phyloP scores from a whole-genome alignment of 2,113 vertebrate species.

The Podarcis cretensis region DNA sequence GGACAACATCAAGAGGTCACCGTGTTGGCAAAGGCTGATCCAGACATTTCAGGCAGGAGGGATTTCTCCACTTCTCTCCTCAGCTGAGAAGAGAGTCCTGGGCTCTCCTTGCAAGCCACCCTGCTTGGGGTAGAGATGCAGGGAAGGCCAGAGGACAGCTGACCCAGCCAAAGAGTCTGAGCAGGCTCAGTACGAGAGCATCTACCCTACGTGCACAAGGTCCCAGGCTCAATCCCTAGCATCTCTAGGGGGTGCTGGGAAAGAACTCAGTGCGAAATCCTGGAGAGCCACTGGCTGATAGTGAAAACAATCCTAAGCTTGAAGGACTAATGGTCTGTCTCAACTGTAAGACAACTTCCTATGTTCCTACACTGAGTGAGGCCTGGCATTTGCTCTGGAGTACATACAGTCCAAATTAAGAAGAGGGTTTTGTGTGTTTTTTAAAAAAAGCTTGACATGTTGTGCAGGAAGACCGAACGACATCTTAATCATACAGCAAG shows the following conservation, averaged over 20 bases:
- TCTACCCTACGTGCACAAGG: no score
- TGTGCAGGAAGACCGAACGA: accelerated
- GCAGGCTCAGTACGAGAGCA: neutral
- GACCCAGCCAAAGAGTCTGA: no score
- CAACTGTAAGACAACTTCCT: neutral
- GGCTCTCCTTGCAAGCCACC: neutral
- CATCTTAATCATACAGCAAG: neutral
- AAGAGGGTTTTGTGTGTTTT: neutral
- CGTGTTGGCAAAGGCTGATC: neutral
- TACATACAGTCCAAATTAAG: neutral
- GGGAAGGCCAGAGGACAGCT: no score
- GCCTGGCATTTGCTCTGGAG: neutral
- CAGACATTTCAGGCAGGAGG: neutral
- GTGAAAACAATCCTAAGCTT: neutral
- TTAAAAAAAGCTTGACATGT: neutral
- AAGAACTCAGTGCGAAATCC: no score
- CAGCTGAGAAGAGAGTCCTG: neutral
- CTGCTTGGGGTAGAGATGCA: neutral
- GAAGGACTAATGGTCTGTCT: no score
- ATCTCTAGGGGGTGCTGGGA: no score
- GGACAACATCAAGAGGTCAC: neutral
- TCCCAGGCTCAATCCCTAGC: no score
- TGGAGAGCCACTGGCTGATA: neutral
- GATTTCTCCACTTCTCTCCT: neutral
- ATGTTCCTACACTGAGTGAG: neutral